Evolutionary conservation across 2,113 vertebrate genomes (phyloP).

Genomic region (Perca schrenkii): DNA sequence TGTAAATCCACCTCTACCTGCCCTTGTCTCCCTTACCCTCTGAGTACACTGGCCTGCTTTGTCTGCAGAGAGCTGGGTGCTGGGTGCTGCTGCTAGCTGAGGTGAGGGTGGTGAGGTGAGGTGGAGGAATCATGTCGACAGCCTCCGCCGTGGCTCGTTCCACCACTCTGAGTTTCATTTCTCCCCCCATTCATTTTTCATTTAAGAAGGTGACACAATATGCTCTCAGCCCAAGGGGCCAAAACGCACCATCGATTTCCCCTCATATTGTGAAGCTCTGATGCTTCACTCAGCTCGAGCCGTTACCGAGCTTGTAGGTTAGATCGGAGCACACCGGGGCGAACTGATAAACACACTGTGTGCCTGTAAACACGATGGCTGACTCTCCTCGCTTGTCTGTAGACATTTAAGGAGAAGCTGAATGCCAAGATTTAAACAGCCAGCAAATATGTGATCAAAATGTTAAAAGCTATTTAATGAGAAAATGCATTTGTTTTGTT

Average conservation of each 20-base stretch:
- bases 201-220: slow-evolving; percentile 77
- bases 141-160: slow-evolving; percentile 67
- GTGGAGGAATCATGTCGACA: slow-evolving; percentile 71
- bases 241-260: slow-evolving; percentile 74
- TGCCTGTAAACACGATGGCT: slow-evolving; percentile 48
- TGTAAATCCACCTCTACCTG: slow-evolving; percentile 73
- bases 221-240: slow-evolving; percentile 70
- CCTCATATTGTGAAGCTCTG: slow-evolving; percentile 67
- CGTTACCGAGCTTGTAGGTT: slow-evolving; percentile 31
- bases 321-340: slow-evolving; percentile 43
- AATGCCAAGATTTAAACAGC: slow-evolving; percentile 36
- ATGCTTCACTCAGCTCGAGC: slow-evolving; percentile 63
- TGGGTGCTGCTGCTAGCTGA: slow-evolving; percentile 55
- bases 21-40: slow-evolving; percentile 60
- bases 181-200: slow-evolving; percentile 79
- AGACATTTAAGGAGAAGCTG: neutral
- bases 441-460: slow-evolving; percentile 22
- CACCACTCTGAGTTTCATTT: slow-evolving; percentile 73
- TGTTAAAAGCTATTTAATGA: slow-evolving; percentile 46
- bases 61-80: slow-evolving; percentile 53
- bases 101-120: slow-evolving; percentile 51
- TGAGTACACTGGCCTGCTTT: slow-evolving; percentile 40
- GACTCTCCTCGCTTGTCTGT: slow-evolving; percentile 1
- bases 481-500: neutral
- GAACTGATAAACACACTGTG: slow-evolving; percentile 44